phyloP scores from a whole-genome alignment of 2,888 invertebrate genomes.

The Calephelis perditalis region DNA sequence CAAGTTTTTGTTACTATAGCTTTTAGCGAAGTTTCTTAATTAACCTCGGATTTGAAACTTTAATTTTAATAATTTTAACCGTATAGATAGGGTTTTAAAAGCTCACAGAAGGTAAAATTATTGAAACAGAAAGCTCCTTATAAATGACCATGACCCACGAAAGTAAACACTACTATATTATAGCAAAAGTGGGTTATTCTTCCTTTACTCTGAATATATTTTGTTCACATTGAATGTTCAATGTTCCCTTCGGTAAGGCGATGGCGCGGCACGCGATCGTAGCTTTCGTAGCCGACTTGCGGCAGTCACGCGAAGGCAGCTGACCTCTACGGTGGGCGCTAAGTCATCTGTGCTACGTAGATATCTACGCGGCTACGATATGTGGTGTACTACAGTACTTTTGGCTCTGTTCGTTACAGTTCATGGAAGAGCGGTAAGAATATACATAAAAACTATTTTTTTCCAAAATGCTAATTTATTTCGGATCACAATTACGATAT shows the following conservation, averaged over 20 bases:
- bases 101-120: no score
- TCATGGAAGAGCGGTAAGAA: slow-evolving; percentile 73
- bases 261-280: slow-evolving; percentile 37
- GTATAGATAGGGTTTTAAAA: no score
- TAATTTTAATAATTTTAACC: no score
- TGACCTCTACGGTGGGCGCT: slow-evolving; percentile 49
- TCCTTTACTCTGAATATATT: slow-evolving; percentile 53
- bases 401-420: slow-evolving; percentile 62
- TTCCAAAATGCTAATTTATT: neutral
- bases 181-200: slow-evolving; percentile 34
- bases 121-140: neutral
- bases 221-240: slow-evolving; percentile 63
- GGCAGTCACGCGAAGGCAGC: slow-evolving; percentile 68
- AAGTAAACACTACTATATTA: slow-evolving; percentile 21
- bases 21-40: no score
- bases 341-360: slow-evolving; percentile 44
- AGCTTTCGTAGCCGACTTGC: slow-evolving; percentile 39
- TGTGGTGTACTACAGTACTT: slow-evolving; percentile 59
- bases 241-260: slow-evolving; percentile 40
- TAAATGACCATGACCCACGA: slow-evolving; percentile 22
- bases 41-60: no score
- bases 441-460: neutral
- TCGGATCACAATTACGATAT: slow-evolving; percentile 19
- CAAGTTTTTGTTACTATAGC: no score
- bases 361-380: slow-evolving; percentile 44